Conservation (phyloP, 2,888 invertebrate genomes). For the Xylophagus ater region DNA sequence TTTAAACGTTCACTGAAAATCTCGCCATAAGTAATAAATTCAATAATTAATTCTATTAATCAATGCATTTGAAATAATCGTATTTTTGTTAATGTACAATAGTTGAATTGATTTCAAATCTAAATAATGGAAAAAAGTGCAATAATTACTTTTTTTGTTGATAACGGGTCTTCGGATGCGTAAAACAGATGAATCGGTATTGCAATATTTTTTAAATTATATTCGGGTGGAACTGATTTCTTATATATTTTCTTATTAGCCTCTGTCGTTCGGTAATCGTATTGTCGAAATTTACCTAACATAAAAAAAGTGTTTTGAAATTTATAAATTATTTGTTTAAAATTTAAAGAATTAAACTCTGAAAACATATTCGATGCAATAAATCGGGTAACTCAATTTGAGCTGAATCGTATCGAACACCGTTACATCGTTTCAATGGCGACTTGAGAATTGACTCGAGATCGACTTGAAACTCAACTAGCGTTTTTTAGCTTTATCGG, state of each 20-base stretch:
- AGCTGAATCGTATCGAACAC: no score
- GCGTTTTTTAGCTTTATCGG: no score
- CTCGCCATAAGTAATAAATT: neutral
- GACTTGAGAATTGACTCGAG: no score
- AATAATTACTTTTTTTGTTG: slow-evolving; percentile 24
- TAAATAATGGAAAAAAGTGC: no score
- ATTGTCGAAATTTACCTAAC: slow-evolving; percentile 31
- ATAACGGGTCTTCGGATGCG: slow-evolving; percentile 28
- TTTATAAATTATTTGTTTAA: no score
- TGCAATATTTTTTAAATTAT: slow-evolving; percentile 28
- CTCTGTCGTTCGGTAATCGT: slow-evolving; percentile 26
- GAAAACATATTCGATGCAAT: no score
- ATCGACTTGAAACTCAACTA: no score
- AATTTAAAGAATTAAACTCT: no score
- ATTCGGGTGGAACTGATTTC: slow-evolving; percentile 27
- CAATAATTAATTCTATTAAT: slow-evolving; percentile 3
- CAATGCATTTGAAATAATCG: neutral
- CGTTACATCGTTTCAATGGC: no score
- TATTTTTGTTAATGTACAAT: neutral
- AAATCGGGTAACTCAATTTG: no score
- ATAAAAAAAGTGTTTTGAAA: slow-evolving; percentile 1
- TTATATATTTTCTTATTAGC: slow-evolving; percentile 28
- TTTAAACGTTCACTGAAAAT: neutral
- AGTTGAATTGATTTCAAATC: slow-evolving; percentile 2
- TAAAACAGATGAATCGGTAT: slow-evolving; percentile 30